Conservation (phyloP, 1,140 invertebrate genomes). For the Pogonognathellus flavescens region DNA sequence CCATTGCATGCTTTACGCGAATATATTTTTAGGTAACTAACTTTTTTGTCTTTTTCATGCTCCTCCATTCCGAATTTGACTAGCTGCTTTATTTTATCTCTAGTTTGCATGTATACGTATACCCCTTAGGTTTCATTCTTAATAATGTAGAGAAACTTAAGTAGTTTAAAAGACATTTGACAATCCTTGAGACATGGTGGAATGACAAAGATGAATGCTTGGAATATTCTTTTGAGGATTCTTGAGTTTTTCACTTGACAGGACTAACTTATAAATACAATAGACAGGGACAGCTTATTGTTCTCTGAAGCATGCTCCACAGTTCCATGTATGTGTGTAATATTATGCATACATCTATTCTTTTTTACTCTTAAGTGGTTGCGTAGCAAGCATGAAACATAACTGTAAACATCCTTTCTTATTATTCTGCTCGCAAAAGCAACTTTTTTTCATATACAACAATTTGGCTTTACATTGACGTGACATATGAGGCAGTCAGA, state of each 20-base stretch:
- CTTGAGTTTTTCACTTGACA: neutral
- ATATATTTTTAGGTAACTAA: no score
- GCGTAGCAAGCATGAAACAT: neutral
- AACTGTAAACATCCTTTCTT: neutral
- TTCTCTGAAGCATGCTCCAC: neutral
- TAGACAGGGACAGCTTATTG: neutral
- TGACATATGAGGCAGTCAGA: conserved; percentile 15
- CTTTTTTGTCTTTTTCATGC: no score
- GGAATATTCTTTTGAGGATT: neutral
- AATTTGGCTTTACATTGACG: conserved; percentile 26
- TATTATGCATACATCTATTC: neutral
- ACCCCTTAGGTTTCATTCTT: no score
- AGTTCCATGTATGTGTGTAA: neutral
- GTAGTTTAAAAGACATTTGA: no score
- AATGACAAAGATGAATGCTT: neutral
- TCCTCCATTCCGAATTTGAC: no score
- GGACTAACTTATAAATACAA: no score
- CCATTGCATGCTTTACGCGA: no score
- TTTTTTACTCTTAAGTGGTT: neutral
- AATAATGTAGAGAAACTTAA: no score
- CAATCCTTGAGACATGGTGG: neutral
- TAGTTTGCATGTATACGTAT: no score
- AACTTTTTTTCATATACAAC: neutral
- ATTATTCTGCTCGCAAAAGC: neutral
- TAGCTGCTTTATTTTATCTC: no score